These are phyloP conservation scores for Adineta ricciae DNA, from an alignment of 2,888 invertebrate species.

Conservation along the genomic window DNA sequence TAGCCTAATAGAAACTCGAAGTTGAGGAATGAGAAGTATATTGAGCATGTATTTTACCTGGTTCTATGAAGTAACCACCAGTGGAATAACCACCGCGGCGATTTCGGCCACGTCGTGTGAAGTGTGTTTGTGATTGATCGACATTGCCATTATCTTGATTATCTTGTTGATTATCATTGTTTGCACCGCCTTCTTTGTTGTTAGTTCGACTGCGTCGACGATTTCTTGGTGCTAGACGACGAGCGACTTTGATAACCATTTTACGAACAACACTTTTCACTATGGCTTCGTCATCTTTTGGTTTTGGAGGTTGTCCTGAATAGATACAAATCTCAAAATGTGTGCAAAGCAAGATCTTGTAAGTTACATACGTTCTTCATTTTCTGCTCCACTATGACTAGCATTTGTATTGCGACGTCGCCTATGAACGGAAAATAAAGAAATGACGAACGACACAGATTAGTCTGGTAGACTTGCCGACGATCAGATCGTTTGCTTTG, in stretches of 20 bases:
- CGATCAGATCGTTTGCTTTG: background rate
- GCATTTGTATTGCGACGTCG: conserved; percentile 11
- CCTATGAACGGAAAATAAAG: background rate
- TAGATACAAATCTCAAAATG: background rate
- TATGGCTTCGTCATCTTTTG: background rate
- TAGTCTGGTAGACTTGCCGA: background rate
- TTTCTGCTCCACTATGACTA: background rate
- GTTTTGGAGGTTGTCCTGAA: background rate
- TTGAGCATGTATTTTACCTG: background rate
- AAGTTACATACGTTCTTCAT: background rate
- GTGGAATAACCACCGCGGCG: background rate
- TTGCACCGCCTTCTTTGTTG: background rate
- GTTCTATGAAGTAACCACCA: background rate
- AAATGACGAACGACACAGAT: background rate
- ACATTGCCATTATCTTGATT: background rate
- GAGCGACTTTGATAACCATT: conserved; percentile 5
- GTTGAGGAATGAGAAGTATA: background rate
- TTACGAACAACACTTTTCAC: conserved; percentile 7
- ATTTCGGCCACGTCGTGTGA: background rate
- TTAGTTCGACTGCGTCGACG: background rate
- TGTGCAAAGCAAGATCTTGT: background rate
- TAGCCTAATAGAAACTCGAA: background rate
- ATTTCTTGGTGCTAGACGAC: background rate
- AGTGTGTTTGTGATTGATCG: background rate
- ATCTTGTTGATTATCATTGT: background rate